Base-by-base conservation (phyloP, 2,797 vertebrate species). In the Anguilla obscura region DNA sequence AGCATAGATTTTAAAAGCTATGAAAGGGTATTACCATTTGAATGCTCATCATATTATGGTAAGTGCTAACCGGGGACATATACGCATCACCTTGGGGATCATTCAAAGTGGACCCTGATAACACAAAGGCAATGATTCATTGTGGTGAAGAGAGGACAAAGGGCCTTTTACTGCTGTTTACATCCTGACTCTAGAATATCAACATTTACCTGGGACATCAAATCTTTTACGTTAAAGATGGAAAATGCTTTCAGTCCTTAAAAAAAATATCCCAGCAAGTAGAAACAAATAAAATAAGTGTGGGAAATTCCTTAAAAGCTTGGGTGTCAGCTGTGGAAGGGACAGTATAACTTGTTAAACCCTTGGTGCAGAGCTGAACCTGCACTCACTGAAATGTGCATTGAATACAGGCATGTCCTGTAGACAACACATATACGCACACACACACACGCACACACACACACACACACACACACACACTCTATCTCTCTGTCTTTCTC, bases 1-100 rank as follows among this genome's bases (percentile, higher is more conserved):
- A 95, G 94, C 95, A 95, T 95, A 93, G 93, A 94, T 91, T 89
- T 89, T 93, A 89, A 91, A 85, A 91, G 90, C 90, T 85, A 90
- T 91, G 90, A 92, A 88, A 89, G 90, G 88, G 89, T 91, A 88
- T 93, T 91, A 90, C 36, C 79, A 90, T 89, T 89, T 88, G 86
- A 89, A 90, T 88, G 88, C 89, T 86, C 89, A 85, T 87, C 88
- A 88, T 86, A 88, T 90, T 92, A 86, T 82, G 69, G 83, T 90
- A 89, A 86, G 88, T 86, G 88, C 88, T 91, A 89, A 87, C 90
- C 86, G 58, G 88, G 89, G 90, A 91, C 87, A 84, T 90, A 88
- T 90, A 91, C 16, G 40, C 87, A 84, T 87, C 71, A 89, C 89
- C 85, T 86, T 48, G 0, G 88, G 89, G 90, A 91, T 90, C 87